Evolutionary conservation across 2,797 vertebrate species (phyloP), one percentile per base, ranked within the genome.

Genomic region (Anabacerthia variegaticeps): DNA sequence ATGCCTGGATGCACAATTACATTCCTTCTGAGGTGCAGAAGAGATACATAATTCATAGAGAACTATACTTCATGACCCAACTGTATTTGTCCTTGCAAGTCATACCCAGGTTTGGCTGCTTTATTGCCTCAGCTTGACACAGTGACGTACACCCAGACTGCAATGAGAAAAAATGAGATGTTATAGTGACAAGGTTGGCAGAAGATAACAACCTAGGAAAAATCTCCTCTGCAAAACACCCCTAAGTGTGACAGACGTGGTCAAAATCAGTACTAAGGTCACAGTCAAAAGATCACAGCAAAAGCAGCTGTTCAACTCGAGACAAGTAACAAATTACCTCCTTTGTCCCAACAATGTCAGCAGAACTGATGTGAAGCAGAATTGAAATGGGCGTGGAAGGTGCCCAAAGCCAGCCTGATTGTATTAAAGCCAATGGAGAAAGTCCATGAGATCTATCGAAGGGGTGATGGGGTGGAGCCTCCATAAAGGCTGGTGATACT

Each of bases 41-140:
- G 34, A 80, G 52, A 91, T 87, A 82, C 78, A 91, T 91, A 89
- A 93, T 82, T 95, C 87, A 93, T 66, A 65, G 0, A 0, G 48
- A 89, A 59, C 26, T 52, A 19, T 12, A 91, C 49, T 66, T 89
- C 84, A 20, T 23, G 87, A 83, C 81, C 65, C 27, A 77, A 23
- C 41, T 23, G n/a, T 71, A 85, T 79, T 91, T 75, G 91, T 65
- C 78, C 89, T 92, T 94, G 91, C 81, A 68, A 95, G 72, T 77
- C 85, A 71, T 51, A 49, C 26, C 54, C 78, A 83, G 54, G 49
- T 39, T 56, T 68, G 58, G 27, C 34, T 89, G 61, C 22, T 87
- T 86, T 63, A 72, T 34, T 68, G 54, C 46, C 48, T 92, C 52
- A 67, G 65, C 37, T 36, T 83, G 84, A 85, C 49, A 71, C 62